These are phyloP conservation scores for Paedocypris sp. DNA, from an alignment of 2,113 vertebrate species.

Conservation along the genomic window DNA sequence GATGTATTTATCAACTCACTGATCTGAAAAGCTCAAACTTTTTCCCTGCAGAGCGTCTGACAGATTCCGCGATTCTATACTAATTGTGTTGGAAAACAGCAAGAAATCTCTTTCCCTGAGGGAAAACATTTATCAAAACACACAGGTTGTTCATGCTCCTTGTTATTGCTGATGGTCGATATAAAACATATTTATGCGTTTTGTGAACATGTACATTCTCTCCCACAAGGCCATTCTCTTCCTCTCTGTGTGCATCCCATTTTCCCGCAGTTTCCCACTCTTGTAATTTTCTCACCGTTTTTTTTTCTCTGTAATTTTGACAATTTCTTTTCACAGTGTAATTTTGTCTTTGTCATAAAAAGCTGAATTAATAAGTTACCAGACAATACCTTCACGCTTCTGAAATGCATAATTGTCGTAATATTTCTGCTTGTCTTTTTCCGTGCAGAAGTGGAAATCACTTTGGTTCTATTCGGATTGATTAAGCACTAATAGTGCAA, in stretches of 20 bases:
- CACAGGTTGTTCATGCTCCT: background rate
- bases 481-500: background rate
- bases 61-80: too few relatives aligned
- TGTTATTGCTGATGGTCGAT: slow-evolving; percentile 3
- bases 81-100: too few relatives aligned
- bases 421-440: background rate
- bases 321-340: slow-evolving; percentile 7
- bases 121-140: too few relatives aligned
- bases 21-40: too few relatives aligned
- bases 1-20: background rate
- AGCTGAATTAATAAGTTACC: background rate
- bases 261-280: background rate
- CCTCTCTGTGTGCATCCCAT: background rate
- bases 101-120: too few relatives aligned
- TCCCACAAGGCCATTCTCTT: background rate
- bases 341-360: background rate
- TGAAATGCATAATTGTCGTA: background rate
- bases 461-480: too few relatives aligned
- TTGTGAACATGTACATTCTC: background rate
- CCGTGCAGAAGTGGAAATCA: too few relatives aligned
- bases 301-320: background rate
- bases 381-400: background rate
- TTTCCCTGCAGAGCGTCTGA: too few relatives aligned
- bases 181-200: background rate
- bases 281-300: background rate